Base-by-base conservation (phyloP, 2,888 invertebrate species). In the Chesias legatella region DNA sequence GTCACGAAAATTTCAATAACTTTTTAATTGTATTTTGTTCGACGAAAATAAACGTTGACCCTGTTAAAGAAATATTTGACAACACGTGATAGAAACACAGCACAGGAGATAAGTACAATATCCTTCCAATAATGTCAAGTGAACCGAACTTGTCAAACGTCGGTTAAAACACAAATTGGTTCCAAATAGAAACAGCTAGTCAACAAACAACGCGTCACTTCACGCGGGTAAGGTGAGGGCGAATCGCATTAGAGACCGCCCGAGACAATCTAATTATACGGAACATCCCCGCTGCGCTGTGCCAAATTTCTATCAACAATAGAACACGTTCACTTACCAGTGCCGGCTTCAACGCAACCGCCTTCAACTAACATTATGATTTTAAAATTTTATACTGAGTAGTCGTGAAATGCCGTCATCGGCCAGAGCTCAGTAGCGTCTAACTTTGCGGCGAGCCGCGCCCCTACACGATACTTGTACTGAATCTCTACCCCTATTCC, bases 401-500 rank as follows among this genome's bases (percentile, higher is more conserved):
- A 58, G 65, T 69, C 72, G 68, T 73, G 73, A 69, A 72, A 76
- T 76, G 78, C 72, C 76, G 80, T 73, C 78, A 73, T 73, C 78
- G 77, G 71, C 84, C 59, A 73, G 68, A 77, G 85, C 88, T 79
- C 78, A 77, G 84, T 78, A 73, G 85, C 88, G 86, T 88, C 88
- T 88, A 83, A 83, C 88, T 81, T 84, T 84, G 88, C 77, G 84
- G 86, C 84, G 86, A 83, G 82, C 88, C 88, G 88, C 88, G 84
- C 88, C 88, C 88, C 83, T 82, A 81, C 80, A 80, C 82, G 82
- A 73, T 86, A 84, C 86, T 85, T 84, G 83, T 82, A 85, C 88
- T 83, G 88, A 86, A 84, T 86, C 86, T 85, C 84, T 83, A 85
- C 88, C 88, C 88, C 85, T 84, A 84, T 83, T 79, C 83, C 81